Conservation (phyloP, 2,113 vertebrate genomes). For the Alligator sinensis region DNA sequence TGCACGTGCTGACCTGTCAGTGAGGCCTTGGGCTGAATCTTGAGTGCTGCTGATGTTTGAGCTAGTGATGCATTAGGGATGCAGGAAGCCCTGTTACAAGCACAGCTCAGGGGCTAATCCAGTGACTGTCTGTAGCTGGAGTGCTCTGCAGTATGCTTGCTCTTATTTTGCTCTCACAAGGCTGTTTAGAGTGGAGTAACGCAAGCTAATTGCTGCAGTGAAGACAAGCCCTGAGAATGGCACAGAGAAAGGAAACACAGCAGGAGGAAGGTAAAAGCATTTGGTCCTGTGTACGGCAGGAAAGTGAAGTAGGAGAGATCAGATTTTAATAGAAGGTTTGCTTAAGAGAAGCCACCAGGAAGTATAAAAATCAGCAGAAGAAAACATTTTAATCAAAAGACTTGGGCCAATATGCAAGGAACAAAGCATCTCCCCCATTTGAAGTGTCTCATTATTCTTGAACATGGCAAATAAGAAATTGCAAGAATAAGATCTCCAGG, state of each 20-base stretch:
- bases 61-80: neutral
- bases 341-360: neutral
- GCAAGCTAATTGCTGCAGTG: neutral
- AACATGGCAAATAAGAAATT: neutral
- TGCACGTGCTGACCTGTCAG: slow-evolving; percentile 15
- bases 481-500: neutral
- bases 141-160: neutral
- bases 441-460: neutral
- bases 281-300: neutral
- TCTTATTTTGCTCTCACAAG: neutral
- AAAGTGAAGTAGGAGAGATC: neutral
- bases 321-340: neutral
- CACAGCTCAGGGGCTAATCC: neutral
- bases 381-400: neutral
- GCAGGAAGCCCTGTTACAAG: neutral
- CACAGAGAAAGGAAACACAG: neutral
- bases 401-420: neutral
- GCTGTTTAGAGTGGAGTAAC: neutral
- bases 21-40: neutral
- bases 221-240: neutral
- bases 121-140: neutral
- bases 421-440: neutral
- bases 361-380: neutral
- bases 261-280: neutral
- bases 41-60: neutral